Percentiles rank a stretch among this genome's conserved stretches.
phyloP scores from a whole-genome alignment of 2,113 vertebrate genomes.

The Hypanus sabinus region DNA sequence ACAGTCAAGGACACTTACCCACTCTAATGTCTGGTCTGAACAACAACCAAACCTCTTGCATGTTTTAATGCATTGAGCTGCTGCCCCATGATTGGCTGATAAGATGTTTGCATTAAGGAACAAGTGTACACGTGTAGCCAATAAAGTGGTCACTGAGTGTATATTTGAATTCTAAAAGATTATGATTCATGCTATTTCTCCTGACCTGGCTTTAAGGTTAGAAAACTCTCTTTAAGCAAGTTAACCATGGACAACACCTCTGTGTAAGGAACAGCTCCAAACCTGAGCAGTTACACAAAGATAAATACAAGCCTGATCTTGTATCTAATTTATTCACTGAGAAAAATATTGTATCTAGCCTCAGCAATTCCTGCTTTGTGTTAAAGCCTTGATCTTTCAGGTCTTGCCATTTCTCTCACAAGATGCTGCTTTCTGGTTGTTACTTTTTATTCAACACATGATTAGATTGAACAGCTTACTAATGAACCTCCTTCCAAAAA shows the following conservation, averaged over 20 bases:
- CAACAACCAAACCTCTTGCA: too few relatives aligned
- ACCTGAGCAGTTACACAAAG: background rate
- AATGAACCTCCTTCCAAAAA: background rate
- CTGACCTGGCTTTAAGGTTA: background rate
- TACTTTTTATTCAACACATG: background rate
- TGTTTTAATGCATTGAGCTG: too few relatives aligned
- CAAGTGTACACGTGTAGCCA: too few relatives aligned
- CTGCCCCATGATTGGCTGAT: too few relatives aligned
- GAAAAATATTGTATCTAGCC: background rate
- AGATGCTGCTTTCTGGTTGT: background rate
- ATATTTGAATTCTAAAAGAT: background rate
- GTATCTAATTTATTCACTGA: background rate
- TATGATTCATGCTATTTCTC: background rate
- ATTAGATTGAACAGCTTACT: background rate
- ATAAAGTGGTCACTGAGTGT: too few relatives aligned
- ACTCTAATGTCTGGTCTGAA: too few relatives aligned
- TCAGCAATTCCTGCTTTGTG: background rate
- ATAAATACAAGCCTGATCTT: background rate
- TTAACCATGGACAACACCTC: background rate
- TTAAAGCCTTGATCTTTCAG: background rate
- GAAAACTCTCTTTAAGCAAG: background rate
- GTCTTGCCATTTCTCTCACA: background rate
- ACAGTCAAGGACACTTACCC: too few relatives aligned
- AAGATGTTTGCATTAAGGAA: too few relatives aligned
- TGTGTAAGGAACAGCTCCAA: background rate